Evolutionary conservation across 2,113 vertebrate species (phyloP).

Genomic region (Thunnus thynnus): DNA sequence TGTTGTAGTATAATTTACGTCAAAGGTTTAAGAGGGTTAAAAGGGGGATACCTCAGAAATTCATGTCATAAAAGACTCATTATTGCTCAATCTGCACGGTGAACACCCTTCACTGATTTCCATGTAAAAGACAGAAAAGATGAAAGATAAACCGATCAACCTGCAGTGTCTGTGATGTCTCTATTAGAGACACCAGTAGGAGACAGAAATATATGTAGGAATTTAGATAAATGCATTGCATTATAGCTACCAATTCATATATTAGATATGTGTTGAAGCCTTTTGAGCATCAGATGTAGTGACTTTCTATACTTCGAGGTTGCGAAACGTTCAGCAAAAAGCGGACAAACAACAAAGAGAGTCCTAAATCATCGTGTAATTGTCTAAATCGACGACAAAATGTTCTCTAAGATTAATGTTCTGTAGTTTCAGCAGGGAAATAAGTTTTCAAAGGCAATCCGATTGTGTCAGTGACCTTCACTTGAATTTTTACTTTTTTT

Average conservation of each 20-base stretch:
- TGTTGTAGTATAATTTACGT: conserved; percentile 57
- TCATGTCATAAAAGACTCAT: not conserved
- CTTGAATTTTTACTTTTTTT: too few relatives aligned
- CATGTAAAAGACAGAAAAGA: not conserved
- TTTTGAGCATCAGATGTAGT: not conserved
- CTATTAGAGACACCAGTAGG: not conserved
- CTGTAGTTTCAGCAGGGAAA: not conserved
- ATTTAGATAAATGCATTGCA: too few relatives aligned
- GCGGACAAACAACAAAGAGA: not conserved
- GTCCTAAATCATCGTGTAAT: not conserved
- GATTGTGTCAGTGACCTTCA: not conserved
- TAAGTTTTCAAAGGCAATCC: not conserved
- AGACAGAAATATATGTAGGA: too few relatives aligned
- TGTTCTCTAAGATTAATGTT: not conserved
- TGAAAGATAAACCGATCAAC: conserved; percentile 23
- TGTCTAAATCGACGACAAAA: not conserved
- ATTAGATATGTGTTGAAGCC: not conserved
- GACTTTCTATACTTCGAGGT: not conserved
- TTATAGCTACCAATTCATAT: too few relatives aligned
- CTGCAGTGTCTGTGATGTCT: conserved; percentile 10
- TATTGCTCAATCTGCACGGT: not conserved
- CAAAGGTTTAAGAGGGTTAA: conserved; percentile 65
- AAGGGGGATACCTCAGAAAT: not conserved
- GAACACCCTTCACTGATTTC: not conserved
- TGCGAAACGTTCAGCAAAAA: not conserved